Percentiles rank a stretch among this genome's conserved stretches.
Conservation (phyloP, 2,888 invertebrate genomes). For the Cataglyphis altisquamis region DNA sequence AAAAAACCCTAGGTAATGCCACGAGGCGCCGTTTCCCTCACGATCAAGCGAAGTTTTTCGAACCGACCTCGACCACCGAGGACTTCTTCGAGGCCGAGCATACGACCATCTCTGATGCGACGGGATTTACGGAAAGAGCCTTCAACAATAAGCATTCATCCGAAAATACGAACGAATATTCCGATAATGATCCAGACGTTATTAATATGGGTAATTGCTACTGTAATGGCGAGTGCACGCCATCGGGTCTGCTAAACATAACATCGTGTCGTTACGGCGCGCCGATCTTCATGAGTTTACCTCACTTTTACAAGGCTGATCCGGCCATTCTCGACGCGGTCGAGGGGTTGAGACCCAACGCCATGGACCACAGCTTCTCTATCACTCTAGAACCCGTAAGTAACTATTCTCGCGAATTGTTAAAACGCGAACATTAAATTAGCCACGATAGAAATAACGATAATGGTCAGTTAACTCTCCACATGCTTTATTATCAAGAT, state of each 20-base stretch:
- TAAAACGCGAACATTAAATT: slow-evolving; percentile 1
- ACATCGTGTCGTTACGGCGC: slow-evolving; percentile 93
- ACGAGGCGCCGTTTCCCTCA: slow-evolving; percentile 82
- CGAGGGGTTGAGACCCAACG: slow-evolving; percentile 90
- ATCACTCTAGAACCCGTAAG: slow-evolving; percentile 92
- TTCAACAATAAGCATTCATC: slow-evolving; percentile 61
- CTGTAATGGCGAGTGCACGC: slow-evolving; percentile 91
- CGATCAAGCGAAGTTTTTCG: slow-evolving; percentile 83
- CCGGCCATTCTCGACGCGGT: slow-evolving; percentile 89
- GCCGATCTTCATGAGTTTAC: slow-evolving; percentile 94
- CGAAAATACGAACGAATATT: slow-evolving; percentile 15
- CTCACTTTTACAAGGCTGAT: slow-evolving; percentile 94
- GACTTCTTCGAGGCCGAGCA: slow-evolving; percentile 81
- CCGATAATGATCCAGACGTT: slow-evolving; percentile 77
- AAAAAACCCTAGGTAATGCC: slow-evolving; percentile 87
- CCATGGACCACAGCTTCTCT: slow-evolving; percentile 91
- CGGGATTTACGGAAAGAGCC: slow-evolving; percentile 22
- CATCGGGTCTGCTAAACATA: slow-evolving; percentile 92
- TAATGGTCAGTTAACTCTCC: slow-evolving; percentile 11
- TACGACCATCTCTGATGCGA: slow-evolving; percentile 57
- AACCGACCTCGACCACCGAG: slow-evolving; percentile 81
- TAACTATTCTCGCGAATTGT: not conserved
- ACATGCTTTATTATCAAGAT: slow-evolving; percentile 11
- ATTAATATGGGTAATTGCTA: slow-evolving; percentile 88
- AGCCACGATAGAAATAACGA: slow-evolving; percentile 15